Evolutionary conservation across 2,888 invertebrate genomes (phyloP), one percentile per base, ranked within the genome.

Genomic region (Ennomos quercinarius): DNA sequence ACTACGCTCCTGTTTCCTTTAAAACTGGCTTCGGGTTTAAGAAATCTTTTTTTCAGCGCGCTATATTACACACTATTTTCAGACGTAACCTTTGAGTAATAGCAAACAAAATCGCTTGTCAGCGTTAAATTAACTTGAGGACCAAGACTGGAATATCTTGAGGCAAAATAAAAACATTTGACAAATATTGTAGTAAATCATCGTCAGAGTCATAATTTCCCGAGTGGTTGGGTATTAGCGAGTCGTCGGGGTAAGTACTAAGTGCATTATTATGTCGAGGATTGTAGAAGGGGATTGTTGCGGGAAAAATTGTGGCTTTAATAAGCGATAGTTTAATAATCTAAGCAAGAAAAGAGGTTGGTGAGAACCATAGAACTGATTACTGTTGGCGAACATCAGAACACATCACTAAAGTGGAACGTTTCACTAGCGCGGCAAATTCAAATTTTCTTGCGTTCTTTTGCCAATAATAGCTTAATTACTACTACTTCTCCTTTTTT

Each of bases 231-330:
- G 45, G 50, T 53, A 55, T 52, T 47, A 13, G 37, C 38, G 9
- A 37, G 38, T 6, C 46, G 13, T 37, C 38, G 46, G 34, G 45
- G 10, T 42, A 37, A 37, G 37, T 11, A 43, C 58, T 66, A 63
- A 66, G 66, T 66, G 66, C 66, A 54, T 52, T 63, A 13, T 61
- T 41, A 47, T 66, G 66, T 66, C 39, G 50, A 10, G 42, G 38
- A 40, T 34, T 10, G 38, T 35, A 34, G 37, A 37, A 11, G 10
- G 27, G 39, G 17, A 12, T 3, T 35, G 39, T 36, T 17, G 13
- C 10, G 27, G 9, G 41, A 43, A 43, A 17, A 27, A 27, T 6
- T 27, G 5, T 27, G 27, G 27, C 5, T 27, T 43, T 43, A 43
- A 43, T 43, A 17, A 43, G 3, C 17, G 17, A 11, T 39, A 41